These are phyloP conservation scores for Cyprinodon tularosa DNA, from an alignment of 2,113 vertebrate genomes.

Conservation along the genomic window DNA sequence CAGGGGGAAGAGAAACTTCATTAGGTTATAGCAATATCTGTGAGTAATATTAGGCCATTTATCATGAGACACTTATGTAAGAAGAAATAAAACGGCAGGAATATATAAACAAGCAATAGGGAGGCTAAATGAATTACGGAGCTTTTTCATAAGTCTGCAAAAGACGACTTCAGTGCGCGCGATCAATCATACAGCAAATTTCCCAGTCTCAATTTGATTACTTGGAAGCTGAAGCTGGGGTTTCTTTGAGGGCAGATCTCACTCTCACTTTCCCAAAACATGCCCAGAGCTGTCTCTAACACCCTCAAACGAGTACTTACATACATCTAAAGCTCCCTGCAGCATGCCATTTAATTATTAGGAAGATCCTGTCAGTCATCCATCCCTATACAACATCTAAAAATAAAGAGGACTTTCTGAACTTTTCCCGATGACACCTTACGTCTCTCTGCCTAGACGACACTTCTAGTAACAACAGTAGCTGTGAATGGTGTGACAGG, in stretches of 20 bases:
- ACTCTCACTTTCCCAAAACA: slow-evolving; percentile 34
- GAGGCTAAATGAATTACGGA: slow-evolving; percentile 65
- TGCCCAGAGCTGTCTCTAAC: slow-evolving; percentile 13
- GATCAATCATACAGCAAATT: slow-evolving; percentile 76
- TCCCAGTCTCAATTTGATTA: slow-evolving; percentile 68
- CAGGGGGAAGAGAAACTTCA: slow-evolving; percentile 59
- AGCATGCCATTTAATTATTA: slow-evolving; percentile 54
- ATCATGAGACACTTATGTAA: slow-evolving; percentile 65
- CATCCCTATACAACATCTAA: slow-evolving; percentile 29
- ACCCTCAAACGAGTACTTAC: slow-evolving; percentile 21
- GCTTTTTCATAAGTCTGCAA: slow-evolving; percentile 73
- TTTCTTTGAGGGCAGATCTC: slow-evolving; percentile 41
- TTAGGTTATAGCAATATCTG: slow-evolving; percentile 68
- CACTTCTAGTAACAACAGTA: slow-evolving; percentile 20
- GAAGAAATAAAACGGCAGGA: slow-evolving; percentile 63
- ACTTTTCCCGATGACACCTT: slow-evolving; percentile 25
- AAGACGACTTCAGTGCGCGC: slow-evolving; percentile 60
- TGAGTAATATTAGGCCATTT: slow-evolving; percentile 70
- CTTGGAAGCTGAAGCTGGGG: slow-evolving; percentile 26
- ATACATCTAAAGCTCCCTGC: slow-evolving; percentile 19
- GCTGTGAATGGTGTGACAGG: slow-evolving; percentile 19
- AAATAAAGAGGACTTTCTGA: slow-evolving; percentile 8
- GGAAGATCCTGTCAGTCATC: slow-evolving; percentile 46
- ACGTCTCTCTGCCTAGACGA: slow-evolving; percentile 30
- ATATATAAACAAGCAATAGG: slow-evolving; percentile 72